Conservation (phyloP, 2,797 vertebrate species). For the Capromys pilorides region DNA sequence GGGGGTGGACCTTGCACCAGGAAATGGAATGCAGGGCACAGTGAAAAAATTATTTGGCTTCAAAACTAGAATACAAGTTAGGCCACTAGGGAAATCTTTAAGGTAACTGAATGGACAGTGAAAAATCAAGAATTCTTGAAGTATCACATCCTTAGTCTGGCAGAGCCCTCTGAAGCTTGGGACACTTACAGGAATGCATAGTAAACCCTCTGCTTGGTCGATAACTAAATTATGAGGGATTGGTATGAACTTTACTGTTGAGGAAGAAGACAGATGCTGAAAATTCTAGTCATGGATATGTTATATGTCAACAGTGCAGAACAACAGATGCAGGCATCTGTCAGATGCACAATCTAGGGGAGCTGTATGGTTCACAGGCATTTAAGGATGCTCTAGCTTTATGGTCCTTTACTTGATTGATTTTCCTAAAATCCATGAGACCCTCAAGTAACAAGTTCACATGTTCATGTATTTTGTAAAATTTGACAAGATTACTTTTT, state of each 20-base stretch:
- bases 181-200: neutral
- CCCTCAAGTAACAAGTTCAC: neutral
- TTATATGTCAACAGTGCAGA: neutral
- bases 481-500: neutral
- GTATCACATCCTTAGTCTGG: neutral
- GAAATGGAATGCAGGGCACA: neutral
- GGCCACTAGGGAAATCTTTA: neutral
- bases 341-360: neutral
- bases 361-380: neutral
- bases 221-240: neutral
- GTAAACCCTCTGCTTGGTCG: constrained; percentile 1
- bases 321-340: neutral
- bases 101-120: neutral
- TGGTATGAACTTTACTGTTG: neutral
- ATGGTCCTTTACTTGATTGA: neutral
- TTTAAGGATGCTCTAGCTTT: neutral
- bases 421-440: neutral
- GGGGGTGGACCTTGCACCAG: neutral
- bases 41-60: neutral
- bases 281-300: neutral
- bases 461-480: constrained; percentile 13
- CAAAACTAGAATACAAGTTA: neutral
- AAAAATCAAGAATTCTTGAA: neutral
- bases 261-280: neutral
- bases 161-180: neutral